phyloP scores from a whole-genome alignment of 23 tunicate genomes.

The Ascidia mentula region DNA sequence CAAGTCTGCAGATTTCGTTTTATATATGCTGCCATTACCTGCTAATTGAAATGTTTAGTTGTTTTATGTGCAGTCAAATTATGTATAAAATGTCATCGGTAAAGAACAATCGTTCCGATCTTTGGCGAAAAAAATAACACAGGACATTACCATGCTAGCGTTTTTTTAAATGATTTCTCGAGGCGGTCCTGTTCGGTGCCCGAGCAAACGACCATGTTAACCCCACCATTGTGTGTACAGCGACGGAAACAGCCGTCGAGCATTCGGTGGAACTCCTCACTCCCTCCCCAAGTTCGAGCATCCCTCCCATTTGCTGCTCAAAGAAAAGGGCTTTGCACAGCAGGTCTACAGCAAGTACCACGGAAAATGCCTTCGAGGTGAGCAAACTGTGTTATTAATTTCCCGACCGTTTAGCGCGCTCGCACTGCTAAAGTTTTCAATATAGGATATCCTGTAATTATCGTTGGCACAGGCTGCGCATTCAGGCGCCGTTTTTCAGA shows the following conservation, averaged over 20 bases:
- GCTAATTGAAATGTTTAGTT: no score
- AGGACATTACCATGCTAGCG: no score
- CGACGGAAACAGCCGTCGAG: slow-evolving; percentile 13
- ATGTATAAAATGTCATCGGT: no score
- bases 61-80: no score
- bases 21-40: no score
- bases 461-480: background rate
- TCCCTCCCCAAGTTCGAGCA: slow-evolving; percentile 75
- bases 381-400: background rate
- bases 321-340: slow-evolving; percentile 87
- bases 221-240: no score
- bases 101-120: no score
- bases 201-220: no score
- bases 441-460: background rate
- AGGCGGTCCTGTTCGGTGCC: no score
- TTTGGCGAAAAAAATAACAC: no score
- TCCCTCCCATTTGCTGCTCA: slow-evolving; percentile 77
- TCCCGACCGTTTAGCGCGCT: background rate
- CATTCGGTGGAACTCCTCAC: slow-evolving; percentile 31
- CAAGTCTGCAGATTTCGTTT: no score
- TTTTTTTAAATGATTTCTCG: no score
- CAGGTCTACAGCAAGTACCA: slow-evolving; percentile 82
- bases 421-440: background rate
- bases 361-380: slow-evolving; percentile 76
- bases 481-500: background rate